Base-by-base conservation (phyloP, 1,140 invertebrate genomes). In the Drosophila guanche region DNA sequence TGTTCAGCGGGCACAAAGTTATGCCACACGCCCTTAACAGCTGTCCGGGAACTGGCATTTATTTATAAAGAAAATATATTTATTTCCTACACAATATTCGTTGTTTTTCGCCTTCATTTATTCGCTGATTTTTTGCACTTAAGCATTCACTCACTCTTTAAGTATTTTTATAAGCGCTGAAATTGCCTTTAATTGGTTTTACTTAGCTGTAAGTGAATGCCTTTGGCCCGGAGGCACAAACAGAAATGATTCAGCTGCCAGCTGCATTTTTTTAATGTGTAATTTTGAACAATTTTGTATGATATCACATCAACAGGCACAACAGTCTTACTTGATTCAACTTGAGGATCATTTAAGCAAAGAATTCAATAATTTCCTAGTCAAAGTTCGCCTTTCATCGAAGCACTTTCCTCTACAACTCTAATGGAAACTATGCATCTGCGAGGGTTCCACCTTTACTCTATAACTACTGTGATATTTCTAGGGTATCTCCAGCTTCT, bases 141-240 rank as follows among this genome's bases (percentile, higher is more conserved):
- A 52, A 22, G 16, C 16, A 20, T 20, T 20, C 16, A 20, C 16
- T 20, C 16, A 20, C 16, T 37, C 16, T 12, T 20, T 20, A 41
- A 27, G 45, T 60, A 56, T 65, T 63, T 74, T 63, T 63, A 42
- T 29, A 29, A 25, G 7, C 8, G 12, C n/a, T 25, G 22, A 29
- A 76, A 76, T 80, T 79, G 60, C 51, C 12, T 69, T 79, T 78
- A 84, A 83, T 83, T 69, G 74, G 8, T 53, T 60, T 63, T 53
- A 46, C 43, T 61, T 57, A 50, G 52, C 48, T 25, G 4, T 23
- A 10, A 51, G 33, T 56, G 62, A 79, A 68, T 63, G 62, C 7
- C 29, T 12, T 4, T 12, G 0, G 10, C 3, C 4, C 33, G 4
- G 33, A 10, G 33, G 33, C 10, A 37, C 10, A 5, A 4, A 16